Evolutionary conservation across 1,140 invertebrate genomes (phyloP), one percentile per base, ranked within the genome.

Genomic region (Drosophila sechellia): DNA sequence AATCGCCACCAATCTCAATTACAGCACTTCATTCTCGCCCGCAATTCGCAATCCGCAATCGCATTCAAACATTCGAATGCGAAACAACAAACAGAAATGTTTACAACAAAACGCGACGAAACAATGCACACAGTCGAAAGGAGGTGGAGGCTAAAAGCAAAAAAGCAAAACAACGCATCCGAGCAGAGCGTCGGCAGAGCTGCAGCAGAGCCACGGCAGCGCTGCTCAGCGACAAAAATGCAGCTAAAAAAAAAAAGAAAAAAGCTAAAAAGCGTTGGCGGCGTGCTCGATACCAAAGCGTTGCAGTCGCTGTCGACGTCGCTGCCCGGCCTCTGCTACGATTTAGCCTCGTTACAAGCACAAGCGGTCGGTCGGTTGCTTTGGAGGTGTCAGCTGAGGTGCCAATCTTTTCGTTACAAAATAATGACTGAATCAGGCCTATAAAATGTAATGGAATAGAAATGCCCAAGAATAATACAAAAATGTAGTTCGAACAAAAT

Each of bases 101-200:
- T 63, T 84, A 80, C 71, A 83, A 81, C 63, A 79, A 70, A 57
- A 69, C 71, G 85, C 61, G 63, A 70, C 70, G 77, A 84, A 89
- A 89, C 84, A 89, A 89, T 89, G 77, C 80, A 80, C 59, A 80
- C 64, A 68, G 68, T 58, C 53, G 77, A 89, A 89, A 89, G 84
- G 84, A 89, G 84, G 84, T 89, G 85, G 84, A 89, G 84, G 84
- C 84, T 89, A 89, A 89, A 83, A 84, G 76, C 72, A 81, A 80
- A 78, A 78, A 75, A 83, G 63, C 73, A 75, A 79, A 77, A 81
- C 61, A 65, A 64, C 73, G 64, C 74, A 58, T 52, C 68, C 34
- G 34, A 57, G 68, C 63, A 35, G 63, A 57, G 77, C 76, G 55
- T 57, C 25, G 13, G 25, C 43, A 46, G 43, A 34, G 37, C 58